phyloP scores from a whole-genome alignment of 2,797 vertebrate genomes.

The Pygocentrus nattereri region DNA sequence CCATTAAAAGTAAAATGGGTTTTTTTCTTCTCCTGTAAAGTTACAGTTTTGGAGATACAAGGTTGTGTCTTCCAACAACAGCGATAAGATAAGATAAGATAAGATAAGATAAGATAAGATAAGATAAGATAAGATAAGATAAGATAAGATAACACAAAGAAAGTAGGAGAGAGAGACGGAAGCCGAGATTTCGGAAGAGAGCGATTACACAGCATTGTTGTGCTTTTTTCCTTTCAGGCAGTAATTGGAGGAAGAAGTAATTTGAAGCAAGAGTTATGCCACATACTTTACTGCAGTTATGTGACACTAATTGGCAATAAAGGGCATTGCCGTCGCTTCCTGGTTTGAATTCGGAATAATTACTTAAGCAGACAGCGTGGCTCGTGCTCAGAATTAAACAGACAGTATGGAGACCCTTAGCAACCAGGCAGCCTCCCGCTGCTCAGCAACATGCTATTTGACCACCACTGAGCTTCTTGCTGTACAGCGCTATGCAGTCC shows the following conservation, averaged over 20 bases:
- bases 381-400: constrained; percentile 49
- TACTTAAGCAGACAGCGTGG: constrained; percentile 50
- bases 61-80: too few species aligned
- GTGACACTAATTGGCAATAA: constrained; percentile 57
- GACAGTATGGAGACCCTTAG: constrained; percentile 36
- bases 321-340: constrained; percentile 41
- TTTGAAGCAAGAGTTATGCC: constrained; percentile 20
- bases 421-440: constrained; percentile 34
- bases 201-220: background rate
- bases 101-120: too few species aligned
- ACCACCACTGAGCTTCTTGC: too few species aligned
- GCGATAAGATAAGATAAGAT: too few species aligned
- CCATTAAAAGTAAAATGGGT: too few species aligned
- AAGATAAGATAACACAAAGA: background rate
- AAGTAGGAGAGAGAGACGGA: background rate
- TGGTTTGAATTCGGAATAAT: constrained; percentile 56
- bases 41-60: too few species aligned
- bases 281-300: constrained; percentile 32
- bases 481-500: too few species aligned
- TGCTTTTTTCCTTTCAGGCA: constrained; percentile 25
- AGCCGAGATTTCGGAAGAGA: background rate
- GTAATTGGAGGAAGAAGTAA: constrained; percentile 37
- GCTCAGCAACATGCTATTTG: constrained; percentile 27
- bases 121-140: too few species aligned
- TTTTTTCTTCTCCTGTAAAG: too few species aligned